Base-by-base conservation (phyloP, 2,113 vertebrate genomes). In the Agelaius tricolor region DNA sequence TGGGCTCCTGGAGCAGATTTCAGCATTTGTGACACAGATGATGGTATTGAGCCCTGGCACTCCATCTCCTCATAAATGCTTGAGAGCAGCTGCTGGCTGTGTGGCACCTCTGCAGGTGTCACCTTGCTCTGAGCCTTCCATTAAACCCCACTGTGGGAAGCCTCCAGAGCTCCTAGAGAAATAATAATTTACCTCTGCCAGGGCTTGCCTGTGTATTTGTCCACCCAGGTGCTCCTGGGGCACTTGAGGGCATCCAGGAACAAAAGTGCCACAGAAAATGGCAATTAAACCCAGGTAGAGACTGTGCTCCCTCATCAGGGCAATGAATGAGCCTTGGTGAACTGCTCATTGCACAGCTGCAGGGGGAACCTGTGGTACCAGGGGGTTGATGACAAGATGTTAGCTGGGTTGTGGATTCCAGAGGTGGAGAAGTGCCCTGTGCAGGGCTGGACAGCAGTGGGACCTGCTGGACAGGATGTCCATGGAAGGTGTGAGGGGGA, bases 401-500 rank as follows among this genome's bases (percentile, higher is more conserved):
- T 75, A 51, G 46, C 26, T 69, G 82, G 31, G 54, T 10, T 85
- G 28, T 3, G 12, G 21, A 21, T 76, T 66, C 28, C 61, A 61
- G 71, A 51, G 47, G 8, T 61, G 67, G 35, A 72, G 49, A 83
- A 49, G 33, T 46, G 57, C 16, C 51, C 30, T 13, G 2, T 30
- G 72, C 39, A 47, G 58, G 52, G 35, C 57, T 75, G 83, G 44
- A 52, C 35, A 62, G 55, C 37, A 58, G 49, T 2, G 0, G 75
- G 59, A 35, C n/a, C 27, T 51, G 30, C 31, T 5, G 7, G 51
- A 30, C 35, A 52, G 57, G 3, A 8, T 66, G 52, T 21, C 13
- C 9, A 1, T 3, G 7, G 41, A 31, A 51, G 46, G 33, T 12
- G 2, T 30, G 13, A 17, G 0, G 5, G 8, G 41, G 5, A 20